phyloP scores from a whole-genome alignment of 2,113 vertebrate genomes.

The Elachura formosa region DNA sequence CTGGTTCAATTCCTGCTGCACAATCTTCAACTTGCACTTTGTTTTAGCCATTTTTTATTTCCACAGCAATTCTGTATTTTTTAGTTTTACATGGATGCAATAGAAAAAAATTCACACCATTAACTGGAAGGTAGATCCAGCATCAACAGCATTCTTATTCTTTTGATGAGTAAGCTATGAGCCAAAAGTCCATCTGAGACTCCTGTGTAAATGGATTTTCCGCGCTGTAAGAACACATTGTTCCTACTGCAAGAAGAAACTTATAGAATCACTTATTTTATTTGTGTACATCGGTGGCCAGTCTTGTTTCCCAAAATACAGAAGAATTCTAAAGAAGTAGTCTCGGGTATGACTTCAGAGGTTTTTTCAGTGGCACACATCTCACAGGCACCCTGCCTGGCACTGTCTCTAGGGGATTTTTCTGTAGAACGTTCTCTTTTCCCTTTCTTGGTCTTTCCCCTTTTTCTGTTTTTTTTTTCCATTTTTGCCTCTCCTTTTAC shows the following conservation, averaged over 20 bases:
- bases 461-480: neutral
- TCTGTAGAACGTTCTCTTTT: neutral
- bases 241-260: neutral
- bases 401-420: neutral
- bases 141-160: neutral
- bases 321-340: neutral
- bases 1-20: neutral
- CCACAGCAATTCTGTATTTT: neutral
- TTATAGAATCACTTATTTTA: neutral
- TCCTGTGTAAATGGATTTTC: neutral
- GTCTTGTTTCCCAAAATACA: neutral
- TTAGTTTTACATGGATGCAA: neutral
- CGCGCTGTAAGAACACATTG: neutral
- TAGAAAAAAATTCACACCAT: rapidly evolving
- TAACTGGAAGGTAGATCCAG: neutral
- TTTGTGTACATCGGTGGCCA: neutral
- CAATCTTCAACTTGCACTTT: neutral
- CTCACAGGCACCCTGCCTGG: neutral
- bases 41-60: neutral
- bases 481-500: neutral
- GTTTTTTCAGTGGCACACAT: neutral
- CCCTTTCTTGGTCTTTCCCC: neutral
- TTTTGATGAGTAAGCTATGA: neutral
- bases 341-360: neutral
- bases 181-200: neutral